Conservation (phyloP, 2,113 vertebrate genomes). For the Empidonax alnorum region DNA sequence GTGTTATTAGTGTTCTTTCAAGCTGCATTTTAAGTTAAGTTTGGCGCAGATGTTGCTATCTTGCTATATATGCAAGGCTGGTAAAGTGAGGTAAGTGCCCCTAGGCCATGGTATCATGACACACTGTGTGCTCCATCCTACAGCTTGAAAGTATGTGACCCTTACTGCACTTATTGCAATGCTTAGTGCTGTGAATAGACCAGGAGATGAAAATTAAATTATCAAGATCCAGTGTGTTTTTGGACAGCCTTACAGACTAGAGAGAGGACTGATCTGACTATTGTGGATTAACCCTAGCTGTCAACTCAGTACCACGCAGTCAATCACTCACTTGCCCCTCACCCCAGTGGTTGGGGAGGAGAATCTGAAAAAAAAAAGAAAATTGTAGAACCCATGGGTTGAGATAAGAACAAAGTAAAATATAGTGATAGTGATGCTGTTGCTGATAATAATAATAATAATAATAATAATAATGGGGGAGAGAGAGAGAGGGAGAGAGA, state of each 20-base stretch:
- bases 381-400: not conserved
- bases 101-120: fast-evolving
- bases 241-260: not conserved
- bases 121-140: not conserved
- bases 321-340: not conserved
- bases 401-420: not conserved
- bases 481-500: not conserved
- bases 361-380: not conserved
- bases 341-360: fast-evolving
- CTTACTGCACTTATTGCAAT: not conserved
- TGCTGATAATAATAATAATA: not conserved
- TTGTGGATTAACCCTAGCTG: not conserved
- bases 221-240: not conserved
- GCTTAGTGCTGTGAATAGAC: not conserved
- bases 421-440: not conserved
- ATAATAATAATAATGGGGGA: not conserved
- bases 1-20: not conserved
- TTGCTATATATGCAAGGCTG: not conserved
- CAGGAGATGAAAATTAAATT: not conserved
- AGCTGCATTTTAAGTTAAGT: not conserved
- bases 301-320: not conserved
- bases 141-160: not conserved
- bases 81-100: not conserved
- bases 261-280: not conserved
- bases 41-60: not conserved